These are phyloP conservation scores for Syritta pipiens DNA, from an alignment of 2,888 invertebrate species.

Conservation along the genomic window DNA sequence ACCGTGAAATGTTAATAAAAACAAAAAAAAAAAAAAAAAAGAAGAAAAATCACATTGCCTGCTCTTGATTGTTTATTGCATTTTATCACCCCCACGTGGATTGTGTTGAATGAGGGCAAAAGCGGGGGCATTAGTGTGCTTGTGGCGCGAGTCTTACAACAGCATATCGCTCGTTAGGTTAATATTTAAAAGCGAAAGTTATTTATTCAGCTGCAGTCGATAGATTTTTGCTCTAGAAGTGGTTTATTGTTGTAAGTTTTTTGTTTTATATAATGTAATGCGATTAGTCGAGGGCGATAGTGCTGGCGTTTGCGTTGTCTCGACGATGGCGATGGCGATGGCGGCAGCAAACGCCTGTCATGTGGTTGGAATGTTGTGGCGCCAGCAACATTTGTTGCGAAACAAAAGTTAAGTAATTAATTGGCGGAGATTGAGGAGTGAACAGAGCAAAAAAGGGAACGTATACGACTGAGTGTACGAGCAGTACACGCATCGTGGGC, in stretches of 20 bases:
- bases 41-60: slow-evolving; percentile 8
- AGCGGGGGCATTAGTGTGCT: background rate
- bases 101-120: background rate
- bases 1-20: slow-evolving; percentile 51
- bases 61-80: slow-evolving; percentile 44
- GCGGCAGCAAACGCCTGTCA: background rate
- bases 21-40: slow-evolving; percentile 5
- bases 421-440: background rate
- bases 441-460: background rate
- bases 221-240: background rate
- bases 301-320: no score
- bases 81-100: slow-evolving; percentile 44
- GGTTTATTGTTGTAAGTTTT: slow-evolving; percentile 36
- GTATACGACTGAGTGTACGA: slow-evolving; percentile 21
- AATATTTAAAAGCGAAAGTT: slow-evolving; percentile 57
- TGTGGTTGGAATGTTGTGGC: slow-evolving; percentile 44
- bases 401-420: slow-evolving; percentile 51
- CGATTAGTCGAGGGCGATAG: no score
- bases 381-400: slow-evolving; percentile 51
- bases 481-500: background rate
- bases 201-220: slow-evolving; percentile 39
- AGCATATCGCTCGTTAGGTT: slow-evolving; percentile 3
- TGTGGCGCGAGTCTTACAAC: background rate
- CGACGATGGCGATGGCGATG: background rate
- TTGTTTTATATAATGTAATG: slow-evolving; percentile 54